Base-by-base conservation (phyloP, 2,888 invertebrate genomes). In the Drymonia ruficornis region DNA sequence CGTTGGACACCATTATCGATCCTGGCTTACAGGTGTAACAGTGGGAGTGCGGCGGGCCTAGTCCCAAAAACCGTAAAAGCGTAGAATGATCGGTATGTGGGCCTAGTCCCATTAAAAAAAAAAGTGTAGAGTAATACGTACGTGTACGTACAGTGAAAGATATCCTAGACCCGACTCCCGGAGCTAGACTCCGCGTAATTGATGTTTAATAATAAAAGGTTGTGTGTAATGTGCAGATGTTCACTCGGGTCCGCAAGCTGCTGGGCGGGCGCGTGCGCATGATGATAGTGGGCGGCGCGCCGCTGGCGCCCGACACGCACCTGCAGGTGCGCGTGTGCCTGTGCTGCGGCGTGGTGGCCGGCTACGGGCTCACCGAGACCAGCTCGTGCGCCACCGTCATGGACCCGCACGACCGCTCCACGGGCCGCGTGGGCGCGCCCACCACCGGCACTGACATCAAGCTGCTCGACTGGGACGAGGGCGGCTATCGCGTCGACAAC, bases 331-430 rank as follows among this genome's bases (percentile, higher is more conserved):
- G 89, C 59, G 95, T 97, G 59, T 98, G 98, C 82, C 94, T 99
- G 63, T 98, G 99, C 86, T 96, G 97, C 60, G 96, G 96, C 60
- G 95, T 99, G 44, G 95, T 97, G 56, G 98, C 98, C 81, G 99
- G 99, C 50, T 99, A 99, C 89, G 99, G 99, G 1, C 95, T 99
- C 60, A 99, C 99, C 0, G 99, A 99, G 94, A 98, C 99, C 15
- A 97, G 97, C 67, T 98, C 99, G 0, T 97, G 97, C 76, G 99
- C 98, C 50, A 95, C 96, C 58, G 96, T 97, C 52, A 96, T 96
- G 96, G 96, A 96, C 84, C 86, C 78, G 56, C 75, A 85, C 75
- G 97, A 97, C 84, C 73, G 78, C 58, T 67, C 70, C 65, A 94
- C 95, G 34, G 98, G 98, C 48, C 94, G 98, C 77, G 98, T 97